Percentiles rank a stretch among this genome's conserved stretches.
These are phyloP conservation scores for Ornithorhynchus anatinus DNA, from an alignment of 2,113 vertebrate species.

Conservation along the genomic window DNA sequence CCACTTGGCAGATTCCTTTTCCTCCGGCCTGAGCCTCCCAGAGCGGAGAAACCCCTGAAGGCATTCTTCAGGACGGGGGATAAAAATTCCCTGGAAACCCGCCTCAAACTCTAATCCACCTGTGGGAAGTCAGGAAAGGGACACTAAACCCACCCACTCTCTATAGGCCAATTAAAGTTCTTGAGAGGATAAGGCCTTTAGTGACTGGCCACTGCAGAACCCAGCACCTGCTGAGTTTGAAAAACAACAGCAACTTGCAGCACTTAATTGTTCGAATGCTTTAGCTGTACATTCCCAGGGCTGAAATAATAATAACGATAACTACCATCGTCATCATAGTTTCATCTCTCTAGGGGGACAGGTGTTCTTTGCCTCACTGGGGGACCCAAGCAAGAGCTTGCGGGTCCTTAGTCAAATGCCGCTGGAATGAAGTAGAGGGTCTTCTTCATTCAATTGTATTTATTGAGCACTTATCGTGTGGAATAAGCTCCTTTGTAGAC, in stretches of 20 bases:
- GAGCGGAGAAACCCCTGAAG: slow-evolving; percentile 43
- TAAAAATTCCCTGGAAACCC: slow-evolving; percentile 57
- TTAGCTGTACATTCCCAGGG: slow-evolving; percentile 28
- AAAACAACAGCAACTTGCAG: slow-evolving; percentile 26
- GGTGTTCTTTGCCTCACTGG: too few species aligned
- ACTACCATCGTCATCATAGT: background rate
- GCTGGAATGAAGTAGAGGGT: background rate
- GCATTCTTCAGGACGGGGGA: slow-evolving; percentile 66
- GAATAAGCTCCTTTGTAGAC: too few species aligned
- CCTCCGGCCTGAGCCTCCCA: slow-evolving; percentile 57
- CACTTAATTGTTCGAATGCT: slow-evolving; percentile 48
- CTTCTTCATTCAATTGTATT: background rate
- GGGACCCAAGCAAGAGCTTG: too few species aligned
- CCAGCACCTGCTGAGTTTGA: slow-evolving; percentile 34
- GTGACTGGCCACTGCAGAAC: slow-evolving; percentile 44
- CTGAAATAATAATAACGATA: slow-evolving; percentile 12
- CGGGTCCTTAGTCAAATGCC: background rate
- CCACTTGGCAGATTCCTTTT: slow-evolving; percentile 56
- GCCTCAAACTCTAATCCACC: slow-evolving; percentile 53
- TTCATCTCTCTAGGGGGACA: background rate
- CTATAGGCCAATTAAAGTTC: slow-evolving; percentile 34
- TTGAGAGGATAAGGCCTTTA: slow-evolving; percentile 34
- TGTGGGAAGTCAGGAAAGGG: slow-evolving; percentile 41
- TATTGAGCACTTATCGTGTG: too few species aligned
- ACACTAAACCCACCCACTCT: slow-evolving; percentile 37